Evolutionary conservation across 2,113 vertebrate species (phyloP).

Genomic region (Dendrocopos noguchii): DNA sequence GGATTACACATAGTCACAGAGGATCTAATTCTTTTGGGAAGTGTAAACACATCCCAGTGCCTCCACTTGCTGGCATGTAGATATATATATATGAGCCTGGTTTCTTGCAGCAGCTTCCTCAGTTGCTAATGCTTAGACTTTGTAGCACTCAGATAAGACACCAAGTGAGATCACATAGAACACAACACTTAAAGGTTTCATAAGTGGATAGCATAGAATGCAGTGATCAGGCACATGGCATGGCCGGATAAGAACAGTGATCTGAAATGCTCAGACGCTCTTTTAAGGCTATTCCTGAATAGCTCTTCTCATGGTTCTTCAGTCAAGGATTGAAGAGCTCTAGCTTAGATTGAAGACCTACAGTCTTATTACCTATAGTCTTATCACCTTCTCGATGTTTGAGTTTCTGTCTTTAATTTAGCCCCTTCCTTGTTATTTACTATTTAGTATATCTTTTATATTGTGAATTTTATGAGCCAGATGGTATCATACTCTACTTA

Average conservation of each 20-base stretch:
- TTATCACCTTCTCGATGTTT: neutral
- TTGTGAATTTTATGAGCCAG: neutral
- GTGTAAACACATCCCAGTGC: neutral
- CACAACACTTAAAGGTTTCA: neutral
- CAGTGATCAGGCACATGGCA: too few species aligned
- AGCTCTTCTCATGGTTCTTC: neutral
- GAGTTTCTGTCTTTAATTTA: neutral
- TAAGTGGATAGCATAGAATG: too few species aligned
- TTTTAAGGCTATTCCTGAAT: neutral
- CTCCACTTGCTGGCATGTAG: neutral
- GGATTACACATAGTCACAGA: neutral
- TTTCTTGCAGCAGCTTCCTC: neutral
- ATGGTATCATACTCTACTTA: neutral
- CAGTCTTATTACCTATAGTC: too few species aligned
- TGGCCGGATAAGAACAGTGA: too few species aligned
- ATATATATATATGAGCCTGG: neutral
- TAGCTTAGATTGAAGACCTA: neutral
- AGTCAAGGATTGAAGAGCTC: neutral
- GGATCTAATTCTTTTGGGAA: neutral
- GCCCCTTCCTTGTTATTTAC: too few species aligned
- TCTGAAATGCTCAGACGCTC: neutral
- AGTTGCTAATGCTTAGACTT: neutral
- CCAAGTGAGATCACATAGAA: neutral
- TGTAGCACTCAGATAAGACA: neutral
- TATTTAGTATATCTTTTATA: too few species aligned